phyloP scores from a whole-genome alignment of 2,797 vertebrate genomes.

The Perodicticus potto region DNA sequence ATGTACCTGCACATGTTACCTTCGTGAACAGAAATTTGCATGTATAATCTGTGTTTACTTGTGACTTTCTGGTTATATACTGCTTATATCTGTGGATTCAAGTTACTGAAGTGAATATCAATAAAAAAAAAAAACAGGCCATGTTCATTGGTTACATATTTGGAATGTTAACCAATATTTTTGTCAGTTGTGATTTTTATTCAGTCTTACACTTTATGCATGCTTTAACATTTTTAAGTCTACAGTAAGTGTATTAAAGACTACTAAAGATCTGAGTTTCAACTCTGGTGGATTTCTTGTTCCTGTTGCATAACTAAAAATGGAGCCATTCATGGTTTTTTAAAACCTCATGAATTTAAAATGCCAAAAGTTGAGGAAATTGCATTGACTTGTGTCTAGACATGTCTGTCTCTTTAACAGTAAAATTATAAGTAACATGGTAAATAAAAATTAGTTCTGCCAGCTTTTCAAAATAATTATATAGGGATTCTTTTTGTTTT shows the following conservation, averaged over 20 bases:
- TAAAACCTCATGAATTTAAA: background rate
- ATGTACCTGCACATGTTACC: slow-evolving; percentile 88
- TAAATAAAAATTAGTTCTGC: slow-evolving; percentile 38
- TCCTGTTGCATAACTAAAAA: slow-evolving; percentile 75
- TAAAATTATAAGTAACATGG: slow-evolving; percentile 52
- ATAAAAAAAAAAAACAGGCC: slow-evolving; percentile 88
- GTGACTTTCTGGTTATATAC: slow-evolving; percentile 90
- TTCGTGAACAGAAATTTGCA: slow-evolving; percentile 89
- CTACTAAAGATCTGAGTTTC: slow-evolving; percentile 80
- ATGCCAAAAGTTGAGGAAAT: slow-evolving; percentile 36
- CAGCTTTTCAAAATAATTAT: slow-evolving; percentile 31
- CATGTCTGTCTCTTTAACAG: background rate
- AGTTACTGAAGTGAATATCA: slow-evolving; percentile 90
- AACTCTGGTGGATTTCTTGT: slow-evolving; percentile 79
- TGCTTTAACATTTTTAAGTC: slow-evolving; percentile 82
- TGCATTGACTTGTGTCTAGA: slow-evolving; percentile 50
- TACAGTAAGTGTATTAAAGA: slow-evolving; percentile 69
- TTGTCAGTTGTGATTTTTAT: slow-evolving; percentile 84
- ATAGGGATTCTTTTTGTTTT: background rate
- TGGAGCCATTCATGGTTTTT: background rate
- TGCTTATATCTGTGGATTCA: slow-evolving; percentile 90
- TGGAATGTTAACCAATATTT: slow-evolving; percentile 87
- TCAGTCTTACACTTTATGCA: slow-evolving; percentile 77
- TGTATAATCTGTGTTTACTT: slow-evolving; percentile 91
- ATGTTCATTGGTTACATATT: slow-evolving; percentile 84